Evolutionary conservation across 2,888 invertebrate genomes (phyloP), one percentile per base, ranked within the genome.

Genomic region (Drosophila leonis): DNA sequence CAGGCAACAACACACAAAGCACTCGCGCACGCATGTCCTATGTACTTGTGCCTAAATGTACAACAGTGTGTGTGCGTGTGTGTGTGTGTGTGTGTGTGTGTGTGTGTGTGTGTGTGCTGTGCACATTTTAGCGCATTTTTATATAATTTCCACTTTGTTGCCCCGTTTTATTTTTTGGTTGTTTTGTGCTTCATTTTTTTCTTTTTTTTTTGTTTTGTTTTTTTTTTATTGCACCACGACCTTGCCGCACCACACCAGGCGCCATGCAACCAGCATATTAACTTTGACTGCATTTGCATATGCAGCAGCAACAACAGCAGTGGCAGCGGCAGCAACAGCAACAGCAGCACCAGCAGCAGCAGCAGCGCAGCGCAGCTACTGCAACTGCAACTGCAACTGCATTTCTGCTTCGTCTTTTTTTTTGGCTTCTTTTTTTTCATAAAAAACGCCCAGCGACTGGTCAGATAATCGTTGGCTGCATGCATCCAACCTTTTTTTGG

Each of bases 91-190:
- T 27, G 55, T 27, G 37, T 49, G 57, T 44, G 54, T 27, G 37
- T 54, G 52, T 29, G 61, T 66, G 65, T 41, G 59, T 67, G 71
- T 61, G 74, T 60, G 73, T 15, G 46, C n/a, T 15, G 15, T 72
- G 71, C 70, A 78, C 73, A 82, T 88, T 89, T 88, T 90, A 90
- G 88, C 78, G 90, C 86, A 86, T 88, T 86, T 90, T 90, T 86
- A 90, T 86, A 88, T 86, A 85, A 86, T 88, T 82, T 88, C 75
- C 86, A 85, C 85, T 73, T 88, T 88, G 84, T 84, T 87, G 70
- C 82, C 72, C 82, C 63, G 60, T 65, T 76, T 70, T 54, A 76
- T 83, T 54, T 88, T 90, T 88, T 90, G 70, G 90, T 84, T 90
- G 78, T 86, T 90, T 85, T 86, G 80, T 73, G 67, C 78, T 60